phyloP scores from a whole-genome alignment of 2,113 vertebrate genomes.

The Origma solitaria region DNA sequence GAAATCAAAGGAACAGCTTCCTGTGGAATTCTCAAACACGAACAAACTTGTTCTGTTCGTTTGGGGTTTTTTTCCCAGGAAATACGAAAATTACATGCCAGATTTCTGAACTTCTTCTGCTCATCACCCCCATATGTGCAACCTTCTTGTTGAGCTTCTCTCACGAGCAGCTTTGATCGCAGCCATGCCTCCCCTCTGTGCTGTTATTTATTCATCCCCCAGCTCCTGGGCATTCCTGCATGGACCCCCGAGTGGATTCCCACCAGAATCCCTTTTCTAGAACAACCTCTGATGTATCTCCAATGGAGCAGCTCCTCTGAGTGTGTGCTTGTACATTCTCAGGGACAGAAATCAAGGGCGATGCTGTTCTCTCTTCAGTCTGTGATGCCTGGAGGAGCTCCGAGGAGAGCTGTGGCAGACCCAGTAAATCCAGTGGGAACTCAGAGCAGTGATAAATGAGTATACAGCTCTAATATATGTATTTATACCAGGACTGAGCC shows the following conservation, averaged over 20 bases:
- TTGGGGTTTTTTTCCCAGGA: neutral
- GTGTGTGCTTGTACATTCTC: neutral
- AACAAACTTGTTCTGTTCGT: neutral
- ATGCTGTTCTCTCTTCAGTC: neutral
- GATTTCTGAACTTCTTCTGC: neutral
- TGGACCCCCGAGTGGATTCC: neutral
- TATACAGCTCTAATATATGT: neutral
- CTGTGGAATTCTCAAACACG: neutral
- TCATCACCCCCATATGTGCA: fast-evolving
- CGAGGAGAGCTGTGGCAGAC: neutral
- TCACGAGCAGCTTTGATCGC: fast-evolving
- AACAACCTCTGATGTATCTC: neutral
- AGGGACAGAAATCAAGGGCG: neutral
- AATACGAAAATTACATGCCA: neutral
- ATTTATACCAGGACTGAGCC: neutral
- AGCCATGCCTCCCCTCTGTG: neutral
- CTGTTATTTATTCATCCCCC: neutral
- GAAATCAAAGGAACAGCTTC: neutral
- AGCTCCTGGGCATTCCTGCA: neutral
- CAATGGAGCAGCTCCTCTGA: neutral
- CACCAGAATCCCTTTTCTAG: neutral
- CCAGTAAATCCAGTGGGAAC: neutral
- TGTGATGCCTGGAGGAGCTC: neutral
- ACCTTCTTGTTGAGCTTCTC: neutral
- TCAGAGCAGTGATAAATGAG: neutral